phyloP scores from a whole-genome alignment of 1,140 invertebrate genomes.

The Drosophila obscura region DNA sequence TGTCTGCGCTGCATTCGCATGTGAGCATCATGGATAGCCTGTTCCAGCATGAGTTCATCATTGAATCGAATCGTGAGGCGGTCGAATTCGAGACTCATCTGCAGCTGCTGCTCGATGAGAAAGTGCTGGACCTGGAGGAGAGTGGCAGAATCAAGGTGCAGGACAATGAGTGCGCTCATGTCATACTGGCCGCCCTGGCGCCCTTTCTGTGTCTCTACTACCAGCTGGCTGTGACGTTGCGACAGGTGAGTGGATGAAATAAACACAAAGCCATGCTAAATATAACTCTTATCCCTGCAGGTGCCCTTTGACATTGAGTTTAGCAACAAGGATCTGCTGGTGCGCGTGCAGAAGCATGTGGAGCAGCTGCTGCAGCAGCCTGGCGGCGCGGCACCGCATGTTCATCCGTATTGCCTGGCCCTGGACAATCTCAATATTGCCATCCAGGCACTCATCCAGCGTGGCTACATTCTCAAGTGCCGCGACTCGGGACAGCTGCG shows the following conservation, averaged over 20 bases:
- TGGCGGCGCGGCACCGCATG: conserved; percentile 63
- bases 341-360: conserved; percentile 84
- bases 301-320: conserved; percentile 58
- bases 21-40: conserved; percentile 67
- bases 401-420: conserved; percentile 87
- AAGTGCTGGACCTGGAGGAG: conserved; percentile 45
- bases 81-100: conserved; percentile 69
- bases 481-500: conserved; percentile 64
- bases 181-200: conserved; percentile 68
- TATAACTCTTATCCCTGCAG: conserved; percentile 57
- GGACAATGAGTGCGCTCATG: conserved; percentile 61
- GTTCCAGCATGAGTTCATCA: conserved; percentile 81
- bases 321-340: conserved; percentile 84
- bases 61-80: conserved; percentile 82
- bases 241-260: conserved; percentile 46
- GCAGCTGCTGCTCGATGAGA: conserved; percentile 54
- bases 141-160: conserved; percentile 60
- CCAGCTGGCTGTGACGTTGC: conserved; percentile 69
- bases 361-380: conserved; percentile 83
- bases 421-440: conserved; percentile 85
- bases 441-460: conserved; percentile 70
- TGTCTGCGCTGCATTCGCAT: conserved; percentile 52
- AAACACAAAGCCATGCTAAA: neutral
- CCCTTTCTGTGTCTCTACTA: conserved; percentile 79
- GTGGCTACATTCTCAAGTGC: conserved; percentile 57